Evolutionary conservation across 2,797 vertebrate species (phyloP).

Genomic region (Takifugu ocellatus): DNA sequence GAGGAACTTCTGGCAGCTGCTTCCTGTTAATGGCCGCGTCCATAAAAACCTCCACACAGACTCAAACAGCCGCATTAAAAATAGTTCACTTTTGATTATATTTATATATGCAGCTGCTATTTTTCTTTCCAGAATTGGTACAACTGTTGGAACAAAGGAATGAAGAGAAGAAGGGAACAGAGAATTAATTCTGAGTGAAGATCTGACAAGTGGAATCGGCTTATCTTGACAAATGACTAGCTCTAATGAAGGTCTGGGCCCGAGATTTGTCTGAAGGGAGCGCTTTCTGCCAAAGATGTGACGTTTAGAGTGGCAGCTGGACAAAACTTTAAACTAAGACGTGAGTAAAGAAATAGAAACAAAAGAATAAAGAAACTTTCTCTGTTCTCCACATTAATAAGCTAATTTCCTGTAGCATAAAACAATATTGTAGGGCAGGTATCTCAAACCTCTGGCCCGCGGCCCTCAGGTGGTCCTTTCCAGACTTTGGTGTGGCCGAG

Average conservation of each 20-base stretch:
- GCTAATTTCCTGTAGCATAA: too few species aligned
- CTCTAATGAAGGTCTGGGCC: slow-evolving; percentile 52
- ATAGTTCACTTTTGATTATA: slow-evolving; percentile 38
- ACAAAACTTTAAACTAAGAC: slow-evolving; percentile 40
- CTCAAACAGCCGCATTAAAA: slow-evolving; percentile 27
- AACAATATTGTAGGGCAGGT: too few species aligned
- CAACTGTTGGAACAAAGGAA: slow-evolving; percentile 49
- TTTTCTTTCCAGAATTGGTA: slow-evolving; percentile 26
- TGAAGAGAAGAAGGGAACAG: slow-evolving; percentile 38
- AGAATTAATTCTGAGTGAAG: slow-evolving; percentile 55
- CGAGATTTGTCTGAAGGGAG: slow-evolving; percentile 24
- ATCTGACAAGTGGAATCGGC: slow-evolving; percentile 62
- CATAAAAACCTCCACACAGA: slow-evolving; percentile 13
- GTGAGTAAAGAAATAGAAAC: slow-evolving; percentile 22
- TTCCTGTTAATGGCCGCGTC: background rate
- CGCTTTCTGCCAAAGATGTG: slow-evolving; percentile 11
- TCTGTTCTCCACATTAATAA: background rate
- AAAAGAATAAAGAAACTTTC: slow-evolving; percentile 25
- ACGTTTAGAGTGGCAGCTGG: slow-evolving; percentile 19
- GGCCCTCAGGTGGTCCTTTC: too few species aligned
- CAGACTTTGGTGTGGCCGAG: too few species aligned
- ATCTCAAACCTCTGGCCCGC: too few species aligned
- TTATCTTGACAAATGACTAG: slow-evolving; percentile 62
- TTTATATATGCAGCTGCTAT: slow-evolving; percentile 47
- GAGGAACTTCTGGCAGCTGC: slow-evolving; percentile 1